Base-by-base conservation (phyloP, 2,888 invertebrate genomes). In the Hipparchia sbordonii region DNA sequence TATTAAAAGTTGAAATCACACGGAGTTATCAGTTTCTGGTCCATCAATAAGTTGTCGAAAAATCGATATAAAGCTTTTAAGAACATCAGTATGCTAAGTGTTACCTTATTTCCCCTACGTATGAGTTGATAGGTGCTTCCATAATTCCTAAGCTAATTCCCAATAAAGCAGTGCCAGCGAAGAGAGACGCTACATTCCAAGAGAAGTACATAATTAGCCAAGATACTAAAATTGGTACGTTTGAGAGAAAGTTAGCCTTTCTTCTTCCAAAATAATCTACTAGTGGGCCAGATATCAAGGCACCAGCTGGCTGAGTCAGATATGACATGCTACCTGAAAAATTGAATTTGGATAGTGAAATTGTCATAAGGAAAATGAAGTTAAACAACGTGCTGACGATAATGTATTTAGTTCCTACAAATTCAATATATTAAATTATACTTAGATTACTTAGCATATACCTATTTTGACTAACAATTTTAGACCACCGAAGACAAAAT, bases 101-200 rank as follows among this genome's bases (percentile, higher is more conserved):
- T 60, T 72, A 94, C 94, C 93, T 93, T 56, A 95, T 94, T 87
- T 95, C 95, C 4, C 95, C 94, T 9, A 95, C 93, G 78, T 95
- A 95, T 0, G 95, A 93, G 71, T 94, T 90, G 65, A 95, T 93
- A 0, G 95, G 95, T 0, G 95, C 95, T 79, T 95, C 95, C 95
- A 95, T 95, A 48, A 95, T 88, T 0, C 95, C 95, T 8, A 94
- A 92, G 0, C 95, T 94, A 0, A 95, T 77, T 0, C 95, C 95
- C 57, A 95, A 84, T 8, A 95, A 80, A 4, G 90, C 90, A 60
- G 90, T 94, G 0, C 94, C 94, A 4, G 90, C 80, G 80, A 94
- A 95, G 33, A 95, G 83, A 0, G 87, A 83, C 0, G 91, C 86
- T 0, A 93, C 79, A 61, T 94, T 89, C 82, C 87, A 89, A 0